Percentiles rank a stretch among this genome's conserved stretches.
These are phyloP conservation scores for Aptenodytes patagonicus DNA, from an alignment of 2,113 vertebrate species.

Conservation along the genomic window DNA sequence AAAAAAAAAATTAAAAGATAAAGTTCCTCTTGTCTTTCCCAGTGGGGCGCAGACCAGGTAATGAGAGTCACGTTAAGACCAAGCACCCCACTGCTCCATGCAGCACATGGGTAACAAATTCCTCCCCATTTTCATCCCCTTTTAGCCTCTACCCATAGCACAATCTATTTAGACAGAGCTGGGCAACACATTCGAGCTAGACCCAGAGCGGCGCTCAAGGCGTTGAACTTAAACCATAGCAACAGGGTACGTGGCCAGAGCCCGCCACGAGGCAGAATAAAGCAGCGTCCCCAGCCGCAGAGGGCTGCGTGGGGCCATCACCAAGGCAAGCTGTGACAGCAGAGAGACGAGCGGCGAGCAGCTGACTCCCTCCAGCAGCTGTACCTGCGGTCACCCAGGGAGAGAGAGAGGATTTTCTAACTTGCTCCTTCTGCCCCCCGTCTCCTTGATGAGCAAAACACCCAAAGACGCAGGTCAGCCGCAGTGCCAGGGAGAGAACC, in stretches of 20 bases:
- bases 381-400: fast-evolving
- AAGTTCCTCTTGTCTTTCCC: not conserved
- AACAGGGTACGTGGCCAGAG: fast-evolving
- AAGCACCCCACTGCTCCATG: fast-evolving
- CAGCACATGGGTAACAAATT: fast-evolving
- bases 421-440: not conserved
- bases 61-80: fast-evolving
- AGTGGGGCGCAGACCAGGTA: fast-evolving
- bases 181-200: fast-evolving
- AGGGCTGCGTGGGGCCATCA: fast-evolving
- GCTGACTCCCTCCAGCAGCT: not conserved
- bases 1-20: no score
- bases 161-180: fast-evolving
- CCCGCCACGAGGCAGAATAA: fast-evolving
- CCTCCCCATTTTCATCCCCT: fast-evolving
- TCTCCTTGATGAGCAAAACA: not conserved
- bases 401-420: not conserved
- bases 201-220: fast-evolving
- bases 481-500: not conserved
- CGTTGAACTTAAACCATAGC: not conserved
- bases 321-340: fast-evolving
- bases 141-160: fast-evolving
- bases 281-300: fast-evolving
- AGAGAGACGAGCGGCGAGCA: fast-evolving
- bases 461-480: fast-evolving